Percentiles rank a stretch among this genome's conserved stretches.
phyloP scores from a whole-genome alignment of 35 echinoderm and acorn worm genomes.

The Ptychodera flava region DNA sequence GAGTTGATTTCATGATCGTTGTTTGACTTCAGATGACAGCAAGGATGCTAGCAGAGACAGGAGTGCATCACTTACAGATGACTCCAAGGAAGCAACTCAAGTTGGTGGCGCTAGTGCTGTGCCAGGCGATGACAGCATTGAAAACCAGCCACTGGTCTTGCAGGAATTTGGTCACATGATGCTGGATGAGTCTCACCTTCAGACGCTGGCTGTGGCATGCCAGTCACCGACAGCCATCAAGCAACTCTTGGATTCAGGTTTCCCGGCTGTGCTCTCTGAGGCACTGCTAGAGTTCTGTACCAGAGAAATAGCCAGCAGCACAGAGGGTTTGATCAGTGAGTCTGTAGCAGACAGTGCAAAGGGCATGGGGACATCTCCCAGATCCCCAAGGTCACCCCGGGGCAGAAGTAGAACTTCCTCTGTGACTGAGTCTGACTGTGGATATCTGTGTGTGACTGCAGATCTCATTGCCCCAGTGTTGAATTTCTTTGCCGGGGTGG shows the following conservation, averaged over 20 bases:
- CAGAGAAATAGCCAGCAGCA: constrained; percentile 38
- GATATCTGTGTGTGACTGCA: constrained; percentile 51
- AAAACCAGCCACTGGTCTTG: constrained; percentile 15
- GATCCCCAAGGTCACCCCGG: constrained; percentile 38
- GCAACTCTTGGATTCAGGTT: constrained; percentile 67
- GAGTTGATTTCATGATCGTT: no score
- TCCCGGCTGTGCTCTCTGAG: constrained; percentile 59
- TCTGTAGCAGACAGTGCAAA: constrained; percentile 41
- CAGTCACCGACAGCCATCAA: constrained; percentile 54
- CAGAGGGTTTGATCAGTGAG: neutral
- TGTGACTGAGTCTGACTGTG: constrained; percentile 25
- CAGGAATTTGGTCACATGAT: constrained; percentile 75
- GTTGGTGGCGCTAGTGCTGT: constrained; percentile 13
- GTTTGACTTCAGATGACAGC: constrained; percentile 67
- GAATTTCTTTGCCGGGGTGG: constrained; percentile 80
- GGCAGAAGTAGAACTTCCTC: constrained; percentile 30
- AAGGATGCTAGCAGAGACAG: constrained; percentile 69
- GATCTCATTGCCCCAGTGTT: constrained; percentile 85
- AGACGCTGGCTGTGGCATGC: constrained; percentile 57
- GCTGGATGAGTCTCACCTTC: constrained; percentile 77
- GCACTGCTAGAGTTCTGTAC: constrained; percentile 82
- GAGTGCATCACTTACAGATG: constrained; percentile 49
- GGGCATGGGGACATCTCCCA: constrained; percentile 11
- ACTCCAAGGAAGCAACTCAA: constrained; percentile 73
- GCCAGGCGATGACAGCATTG: constrained; percentile 17